Base-by-base conservation (phyloP, 2,888 invertebrate genomes). In the Conops quadrifasciatus region DNA sequence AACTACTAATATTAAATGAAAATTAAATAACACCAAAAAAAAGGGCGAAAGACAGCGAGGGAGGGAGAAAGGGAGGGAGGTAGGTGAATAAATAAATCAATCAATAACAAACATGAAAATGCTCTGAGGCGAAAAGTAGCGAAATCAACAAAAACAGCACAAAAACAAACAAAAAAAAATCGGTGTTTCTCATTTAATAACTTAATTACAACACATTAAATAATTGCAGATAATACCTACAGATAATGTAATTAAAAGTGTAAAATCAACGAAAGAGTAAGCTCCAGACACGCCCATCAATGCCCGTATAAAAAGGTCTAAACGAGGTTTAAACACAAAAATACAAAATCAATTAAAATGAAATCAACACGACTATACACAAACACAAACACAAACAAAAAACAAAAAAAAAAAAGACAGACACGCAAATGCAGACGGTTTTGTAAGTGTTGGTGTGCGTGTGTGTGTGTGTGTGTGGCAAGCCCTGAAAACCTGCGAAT, bases 161-260 rank as follows among this genome's bases (percentile, higher is more conserved):
- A 58, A 24, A 58, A 21, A 26, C 53, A 11, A 53, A 53, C 21
- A 53, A 53, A 53, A 21, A 16, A 16, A 49, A 7, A 9, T 36
- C 13, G n/a, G 7, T 19, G 30, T 28, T 30, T 51, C 36, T 4
- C n/a, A 16, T 36, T 51, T 56, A 66, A 56, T 66, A 56, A 66
- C 56, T 66, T 56, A 66, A 66, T 66, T 53, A 66, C 30, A 30
- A 16, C 30, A 24, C 26, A 36, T 43, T 53, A 30, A 66, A 56
- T 66, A 56, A 66, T 36, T 36, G 56, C 24, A 43, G 56, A 66
- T n/a, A 66, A 56, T 66, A 56, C 51, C n/a, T 36, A 36, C 24
- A 43, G 56, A 66, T 56, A 66, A 66, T 26, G 28, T 26, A 56
- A 36, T 58, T 58, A 13, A 58, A 58, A 15, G 1, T 21, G 24